Evolutionary conservation across 2,888 invertebrate genomes (phyloP).

Genomic region (Magallana nippona): DNA sequence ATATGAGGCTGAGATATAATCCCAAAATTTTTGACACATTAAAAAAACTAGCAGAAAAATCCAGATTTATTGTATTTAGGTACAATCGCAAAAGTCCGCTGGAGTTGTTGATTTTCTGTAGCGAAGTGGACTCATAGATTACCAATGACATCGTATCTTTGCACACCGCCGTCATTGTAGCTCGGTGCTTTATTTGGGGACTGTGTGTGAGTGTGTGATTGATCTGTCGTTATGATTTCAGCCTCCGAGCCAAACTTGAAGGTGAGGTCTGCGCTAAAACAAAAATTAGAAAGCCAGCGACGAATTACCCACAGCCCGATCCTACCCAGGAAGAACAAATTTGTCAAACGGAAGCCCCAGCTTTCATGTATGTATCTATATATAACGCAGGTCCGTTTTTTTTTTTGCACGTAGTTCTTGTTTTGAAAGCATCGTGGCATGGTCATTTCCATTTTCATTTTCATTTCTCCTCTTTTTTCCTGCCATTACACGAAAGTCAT

Average conservation of each 20-base stretch:
- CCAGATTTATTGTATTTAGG: too few relatives aligned
- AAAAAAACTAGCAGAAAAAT: too few relatives aligned
- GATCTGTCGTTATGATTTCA: slow-evolving; percentile 68
- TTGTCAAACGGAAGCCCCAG: slow-evolving; percentile 87
- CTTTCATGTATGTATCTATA: slow-evolving; percentile 82
- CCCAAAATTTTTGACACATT: too few relatives aligned
- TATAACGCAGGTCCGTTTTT: neutral
- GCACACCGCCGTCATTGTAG: too few relatives aligned
- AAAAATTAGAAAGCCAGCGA: slow-evolving; percentile 91
- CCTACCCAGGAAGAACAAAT: slow-evolving; percentile 86
- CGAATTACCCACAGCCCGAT: slow-evolving; percentile 90
- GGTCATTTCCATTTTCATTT: neutral
- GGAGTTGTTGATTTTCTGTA: too few relatives aligned
- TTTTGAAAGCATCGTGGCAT: slow-evolving; percentile 11
- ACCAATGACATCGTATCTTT: too few relatives aligned
- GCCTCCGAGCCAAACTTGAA: slow-evolving; percentile 95
- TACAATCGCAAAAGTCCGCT: too few relatives aligned
- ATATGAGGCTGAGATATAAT: too few relatives aligned
- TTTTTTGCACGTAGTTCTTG: neutral
- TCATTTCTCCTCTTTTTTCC: too few relatives aligned
- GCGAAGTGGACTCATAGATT: too few relatives aligned
- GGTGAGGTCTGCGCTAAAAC: slow-evolving; percentile 83
- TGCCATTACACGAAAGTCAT: too few relatives aligned
- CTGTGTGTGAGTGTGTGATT: slow-evolving; percentile 1
- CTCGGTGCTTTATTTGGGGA: too few relatives aligned